Evolutionary conservation across 1,140 invertebrate species (phyloP).

Genomic region (Leptopilina boulardi): DNA sequence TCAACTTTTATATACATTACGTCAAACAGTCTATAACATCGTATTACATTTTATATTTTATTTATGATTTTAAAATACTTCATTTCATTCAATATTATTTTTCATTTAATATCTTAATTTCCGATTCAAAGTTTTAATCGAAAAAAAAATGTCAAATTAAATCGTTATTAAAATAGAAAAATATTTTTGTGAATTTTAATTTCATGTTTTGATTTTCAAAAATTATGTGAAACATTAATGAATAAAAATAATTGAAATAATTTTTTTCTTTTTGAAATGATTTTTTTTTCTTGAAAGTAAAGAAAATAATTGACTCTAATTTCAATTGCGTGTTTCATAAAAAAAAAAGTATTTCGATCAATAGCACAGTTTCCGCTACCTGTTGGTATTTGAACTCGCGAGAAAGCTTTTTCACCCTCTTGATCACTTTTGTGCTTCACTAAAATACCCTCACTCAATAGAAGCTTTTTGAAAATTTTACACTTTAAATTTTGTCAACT

Average conservation of each 20-base stretch:
- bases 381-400: constrained; percentile 17
- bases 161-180: too few species aligned
- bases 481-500: not conserved
- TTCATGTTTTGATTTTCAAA: too few species aligned
- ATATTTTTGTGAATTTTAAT: too few species aligned
- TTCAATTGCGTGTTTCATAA: constrained; percentile 3
- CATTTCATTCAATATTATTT: not conserved
- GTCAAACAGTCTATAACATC: not conserved
- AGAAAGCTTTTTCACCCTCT: constrained; percentile 1
- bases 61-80: not conserved
- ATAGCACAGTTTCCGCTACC: constrained; percentile 15
- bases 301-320: not conserved
- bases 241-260: too few species aligned
- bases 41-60: not conserved
- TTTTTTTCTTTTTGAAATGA: too few species aligned
- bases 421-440: not conserved
- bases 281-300: not conserved
- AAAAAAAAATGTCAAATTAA: too few species aligned
- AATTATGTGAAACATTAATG: too few species aligned
- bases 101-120: too few species aligned
- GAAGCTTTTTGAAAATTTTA: not conserved
- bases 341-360: constrained; percentile 6
- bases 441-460: not conserved
- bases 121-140: too few species aligned
- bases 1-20: not conserved